Percentiles rank a stretch among this genome's conserved stretches.
Evolutionary conservation across 2,888 invertebrate genomes (phyloP).

Genomic region (Zygothrica quintamaculata): DNA sequence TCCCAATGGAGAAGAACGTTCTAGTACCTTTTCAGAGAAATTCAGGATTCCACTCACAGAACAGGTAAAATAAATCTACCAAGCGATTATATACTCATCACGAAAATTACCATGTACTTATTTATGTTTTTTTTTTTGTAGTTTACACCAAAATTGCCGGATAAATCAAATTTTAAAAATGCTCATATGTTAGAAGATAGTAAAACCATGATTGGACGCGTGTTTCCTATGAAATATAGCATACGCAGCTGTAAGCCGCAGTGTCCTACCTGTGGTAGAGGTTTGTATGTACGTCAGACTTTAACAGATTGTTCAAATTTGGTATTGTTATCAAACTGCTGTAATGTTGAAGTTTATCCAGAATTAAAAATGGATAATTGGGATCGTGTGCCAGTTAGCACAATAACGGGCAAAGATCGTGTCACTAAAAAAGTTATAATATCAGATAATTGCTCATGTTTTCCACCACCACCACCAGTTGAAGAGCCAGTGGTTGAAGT

Average conservation of each 20-base stretch:
- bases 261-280: slow-evolving; percentile 38
- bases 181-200: slow-evolving; percentile 26
- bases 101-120: too few relatives aligned
- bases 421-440: slow-evolving; percentile 36
- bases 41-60: background rate
- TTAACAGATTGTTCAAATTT: slow-evolving; percentile 43
- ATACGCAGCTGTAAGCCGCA: slow-evolving; percentile 23
- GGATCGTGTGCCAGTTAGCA: slow-evolving; percentile 52
- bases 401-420: slow-evolving; percentile 30
- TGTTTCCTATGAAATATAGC: slow-evolving; percentile 51
- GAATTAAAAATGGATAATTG: slow-evolving; percentile 41
- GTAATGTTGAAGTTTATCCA: slow-evolving; percentile 45
- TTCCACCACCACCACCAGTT: too few relatives aligned
- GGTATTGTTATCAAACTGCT: slow-evolving; percentile 53
- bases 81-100: too few relatives aligned
- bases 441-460: slow-evolving; percentile 10
- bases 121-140: too few relatives aligned
- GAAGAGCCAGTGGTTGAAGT: background rate
- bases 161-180: slow-evolving; percentile 40
- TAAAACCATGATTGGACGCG: slow-evolving; percentile 51
- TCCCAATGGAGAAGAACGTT: too few relatives aligned
- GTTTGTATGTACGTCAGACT: slow-evolving; percentile 31
- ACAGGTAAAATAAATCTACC: too few relatives aligned
- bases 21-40: too few relatives aligned
- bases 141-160: slow-evolving; percentile 23